Base-by-base conservation (phyloP, 1,140 invertebrate genomes). In the Drosophila oshimai region DNA sequence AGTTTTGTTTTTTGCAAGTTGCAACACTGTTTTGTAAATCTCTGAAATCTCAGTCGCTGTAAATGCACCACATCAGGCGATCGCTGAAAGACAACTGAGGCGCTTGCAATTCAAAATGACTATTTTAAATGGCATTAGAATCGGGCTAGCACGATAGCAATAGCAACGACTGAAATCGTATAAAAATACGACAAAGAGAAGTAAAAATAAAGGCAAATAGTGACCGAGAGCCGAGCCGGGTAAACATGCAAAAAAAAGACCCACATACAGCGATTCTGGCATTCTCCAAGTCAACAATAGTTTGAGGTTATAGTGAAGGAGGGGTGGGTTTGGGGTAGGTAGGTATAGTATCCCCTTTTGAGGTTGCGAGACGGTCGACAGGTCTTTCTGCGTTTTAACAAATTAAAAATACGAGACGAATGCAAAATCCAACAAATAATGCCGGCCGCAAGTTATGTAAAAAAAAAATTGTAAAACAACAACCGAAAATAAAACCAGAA, bases 371-470 rank as follows among this genome's bases (percentile, higher is more conserved):
- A 12, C 26, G n/a, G 17, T 20, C 10, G 26, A n/a, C 51, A 31
- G 28, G 36, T 50, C 22, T 79, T 72, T 73, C 61, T 84, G 78
- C 80, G 80, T 62, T 64, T 68, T 45, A 86, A 47, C 31, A 54
- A 80, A 80, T 72, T 75, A 67, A 78, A 50, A 60, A 26, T 62
- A 24, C 28, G 6, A 51, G 7, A 17, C 37, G 34, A 50, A 62
- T 64, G 55, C 42, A 50, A 39, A 50, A 57, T 51, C 50, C 29
- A 12, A 34, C 26, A 26, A 51, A 47, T 54, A 60, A 79, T 54
- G 65, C 80, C 80, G 81, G 80, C 75, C 80, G 80, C 80, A 55
- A 83, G 41, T 74, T 79, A 86, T 86, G 64, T 84, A 83, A 76
- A 78, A 22, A 76, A 78, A 22, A 65, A 28, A 64, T 36, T 37